Evolutionary conservation across 1,140 invertebrate species (phyloP).

Genomic region (Drosophila kikkawai): DNA sequence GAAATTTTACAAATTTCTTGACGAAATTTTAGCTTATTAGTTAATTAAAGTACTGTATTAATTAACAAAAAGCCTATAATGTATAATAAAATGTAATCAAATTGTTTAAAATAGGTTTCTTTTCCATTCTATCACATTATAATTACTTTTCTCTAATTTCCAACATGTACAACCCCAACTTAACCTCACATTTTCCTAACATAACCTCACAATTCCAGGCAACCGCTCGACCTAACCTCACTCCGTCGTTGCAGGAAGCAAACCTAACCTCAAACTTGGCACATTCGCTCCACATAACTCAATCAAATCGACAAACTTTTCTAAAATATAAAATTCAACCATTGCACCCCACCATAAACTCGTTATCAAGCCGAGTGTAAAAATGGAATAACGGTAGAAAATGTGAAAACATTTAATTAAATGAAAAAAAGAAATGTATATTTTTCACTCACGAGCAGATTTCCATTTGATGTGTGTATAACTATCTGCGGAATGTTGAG

Average conservation of each 20-base stretch:
- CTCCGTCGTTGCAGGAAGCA: not conserved
- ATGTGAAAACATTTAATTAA: conserved; percentile 58
- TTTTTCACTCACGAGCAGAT: conserved; percentile 55
- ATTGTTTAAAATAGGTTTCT: not conserved
- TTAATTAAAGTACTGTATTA: not conserved
- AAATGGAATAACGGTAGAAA: conserved; percentile 9
- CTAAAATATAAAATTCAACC: conserved; percentile 14
- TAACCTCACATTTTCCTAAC: not conserved
- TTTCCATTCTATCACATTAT: not conserved
- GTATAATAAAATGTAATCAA: not conserved
- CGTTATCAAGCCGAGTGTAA: conserved; percentile 46
- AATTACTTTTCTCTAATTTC: not conserved
- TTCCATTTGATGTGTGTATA: conserved; percentile 67
- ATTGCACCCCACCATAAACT: conserved; percentile 37
- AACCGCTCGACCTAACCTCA: not conserved
- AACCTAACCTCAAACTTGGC: conserved; percentile 5
- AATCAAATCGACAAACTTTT: conserved; percentile 56
- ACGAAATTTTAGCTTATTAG: not conserved
- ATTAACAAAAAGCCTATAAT: too few relatives aligned
- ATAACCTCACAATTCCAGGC: not conserved
- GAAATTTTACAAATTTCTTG: not conserved
- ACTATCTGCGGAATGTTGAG: conserved; percentile 54
- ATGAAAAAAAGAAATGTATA: conserved; percentile 47
- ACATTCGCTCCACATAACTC: conserved; percentile 45
- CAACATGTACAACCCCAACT: too few relatives aligned